These are phyloP conservation scores for Gobionotothen gibberifrons DNA, from an alignment of 2,797 vertebrate genomes.

Conservation along the genomic window DNA sequence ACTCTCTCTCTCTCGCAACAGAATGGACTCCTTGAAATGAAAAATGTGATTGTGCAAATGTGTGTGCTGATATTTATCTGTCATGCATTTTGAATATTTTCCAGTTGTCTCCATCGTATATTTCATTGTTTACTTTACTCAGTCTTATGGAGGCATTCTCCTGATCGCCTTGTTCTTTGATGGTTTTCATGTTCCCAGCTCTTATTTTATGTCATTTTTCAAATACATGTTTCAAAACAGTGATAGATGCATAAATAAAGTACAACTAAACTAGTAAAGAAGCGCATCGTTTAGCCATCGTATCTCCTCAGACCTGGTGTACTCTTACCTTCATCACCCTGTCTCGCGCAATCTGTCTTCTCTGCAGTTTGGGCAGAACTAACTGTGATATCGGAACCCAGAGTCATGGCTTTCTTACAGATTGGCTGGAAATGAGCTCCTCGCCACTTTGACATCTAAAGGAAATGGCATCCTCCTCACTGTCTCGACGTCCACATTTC, in stretches of 20 bases:
- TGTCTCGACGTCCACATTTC: slow-evolving; percentile 28
- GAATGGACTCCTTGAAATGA: not conserved
- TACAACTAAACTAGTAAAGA: not conserved
- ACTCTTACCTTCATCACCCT: slow-evolving; percentile 20
- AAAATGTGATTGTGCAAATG: not conserved
- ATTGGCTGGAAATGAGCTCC: slow-evolving; percentile 38
- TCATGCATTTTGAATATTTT: not conserved
- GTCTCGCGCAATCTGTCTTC: slow-evolving; percentile 11
- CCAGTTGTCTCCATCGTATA: slow-evolving; percentile 7
- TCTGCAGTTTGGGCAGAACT: slow-evolving; percentile 36
- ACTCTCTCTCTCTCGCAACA: not conserved
- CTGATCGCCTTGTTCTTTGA: not conserved
- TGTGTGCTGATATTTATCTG: not conserved
- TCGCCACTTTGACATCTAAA: slow-evolving; percentile 40
- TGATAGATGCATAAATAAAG: not conserved
- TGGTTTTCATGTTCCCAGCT: slow-evolving; percentile 19
- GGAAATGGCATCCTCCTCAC: slow-evolving; percentile 58
- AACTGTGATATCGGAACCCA: slow-evolving; percentile 37
- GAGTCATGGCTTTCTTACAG: slow-evolving; percentile 36
- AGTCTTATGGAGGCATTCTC: slow-evolving; percentile 6
- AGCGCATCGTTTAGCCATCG: not conserved
- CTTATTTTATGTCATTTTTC: not conserved
- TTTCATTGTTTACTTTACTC: slow-evolving; percentile 13
- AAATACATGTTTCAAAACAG: not conserved
- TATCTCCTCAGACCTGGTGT: slow-evolving; percentile 11